A percentile compares a stretch with the other conserved stretches of the same genome.
phyloP scores from a whole-genome alignment of 2,888 invertebrate species.

The Stenotaenia linearis region DNA sequence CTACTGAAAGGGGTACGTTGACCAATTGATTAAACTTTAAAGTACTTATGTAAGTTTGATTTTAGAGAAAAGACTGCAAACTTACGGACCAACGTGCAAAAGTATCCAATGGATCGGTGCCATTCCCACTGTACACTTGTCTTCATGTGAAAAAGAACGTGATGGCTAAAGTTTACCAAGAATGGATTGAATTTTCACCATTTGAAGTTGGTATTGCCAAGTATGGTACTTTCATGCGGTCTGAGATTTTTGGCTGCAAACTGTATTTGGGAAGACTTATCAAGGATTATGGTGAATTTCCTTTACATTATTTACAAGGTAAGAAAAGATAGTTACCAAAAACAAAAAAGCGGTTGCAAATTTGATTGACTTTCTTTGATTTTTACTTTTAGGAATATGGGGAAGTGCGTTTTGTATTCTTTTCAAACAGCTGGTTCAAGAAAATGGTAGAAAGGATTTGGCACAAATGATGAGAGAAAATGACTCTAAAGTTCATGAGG shows the following conservation, averaged over 20 bases:
- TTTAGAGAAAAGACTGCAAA: constrained; percentile 44
- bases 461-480: constrained; percentile 36
- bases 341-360: neutral
- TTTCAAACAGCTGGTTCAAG: constrained; percentile 47
- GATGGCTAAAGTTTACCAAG: constrained; percentile 50
- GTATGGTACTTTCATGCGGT: constrained; percentile 50
- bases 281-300: constrained; percentile 47
- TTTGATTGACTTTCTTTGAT: constrained; percentile 5
- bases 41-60: neutral
- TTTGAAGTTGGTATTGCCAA: constrained; percentile 51
- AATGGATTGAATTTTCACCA: constrained; percentile 52
- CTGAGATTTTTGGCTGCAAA: constrained; percentile 48
- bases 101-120: constrained; percentile 45
- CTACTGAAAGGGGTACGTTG: constrained; percentile 47
- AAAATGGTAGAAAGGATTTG: constrained; percentile 41
- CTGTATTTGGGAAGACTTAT: constrained; percentile 47
- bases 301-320: constrained; percentile 50
- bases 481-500: constrained; percentile 31
- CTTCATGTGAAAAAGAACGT: constrained; percentile 51
- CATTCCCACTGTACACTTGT: constrained; percentile 50
- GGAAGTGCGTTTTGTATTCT: constrained; percentile 51
- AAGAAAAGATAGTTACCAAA: constrained; percentile 21
- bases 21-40: neutral
- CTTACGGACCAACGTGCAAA: constrained; percentile 46
- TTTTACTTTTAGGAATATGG: constrained; percentile 52